These are phyloP conservation scores for Habrosyne pyritoides DNA, from an alignment of 2,888 invertebrate genomes.

Conservation along the genomic window DNA sequence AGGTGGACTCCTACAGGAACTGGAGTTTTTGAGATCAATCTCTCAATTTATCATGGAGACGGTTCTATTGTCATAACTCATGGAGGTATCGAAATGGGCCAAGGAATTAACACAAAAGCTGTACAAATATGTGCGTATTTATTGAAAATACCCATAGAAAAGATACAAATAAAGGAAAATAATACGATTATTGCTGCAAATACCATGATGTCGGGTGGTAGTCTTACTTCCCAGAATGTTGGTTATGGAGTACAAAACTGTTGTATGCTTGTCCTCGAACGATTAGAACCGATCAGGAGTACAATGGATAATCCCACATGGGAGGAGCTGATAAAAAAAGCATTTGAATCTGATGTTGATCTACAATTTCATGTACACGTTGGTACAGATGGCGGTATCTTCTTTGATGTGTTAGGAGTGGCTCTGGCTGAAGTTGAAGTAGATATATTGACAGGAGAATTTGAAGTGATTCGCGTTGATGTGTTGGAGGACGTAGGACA, in stretches of 20 bases:
- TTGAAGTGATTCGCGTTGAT: slow-evolving; percentile 84
- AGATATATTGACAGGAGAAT: slow-evolving; percentile 88
- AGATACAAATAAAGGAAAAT: slow-evolving; percentile 85
- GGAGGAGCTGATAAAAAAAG: slow-evolving; percentile 74
- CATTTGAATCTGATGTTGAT: slow-evolving; percentile 53
- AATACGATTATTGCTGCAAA: slow-evolving; percentile 86
- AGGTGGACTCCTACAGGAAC: slow-evolving; percentile 75
- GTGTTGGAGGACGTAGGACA: slow-evolving; percentile 86
- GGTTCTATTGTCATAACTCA: slow-evolving; percentile 85
- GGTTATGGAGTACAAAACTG: slow-evolving; percentile 78
- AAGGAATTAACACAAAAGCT: slow-evolving; percentile 88
- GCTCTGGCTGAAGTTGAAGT: slow-evolving; percentile 86
- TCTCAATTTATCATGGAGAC: slow-evolving; percentile 86
- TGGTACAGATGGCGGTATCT: slow-evolving; percentile 30
- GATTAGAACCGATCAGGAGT: slow-evolving; percentile 68
- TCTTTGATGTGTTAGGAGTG: slow-evolving; percentile 76
- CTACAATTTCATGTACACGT: slow-evolving; percentile 52
- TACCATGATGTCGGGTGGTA: slow-evolving; percentile 85
- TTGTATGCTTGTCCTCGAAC: slow-evolving; percentile 70
- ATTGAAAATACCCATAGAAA: slow-evolving; percentile 84
- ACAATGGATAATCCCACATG: slow-evolving; percentile 67
- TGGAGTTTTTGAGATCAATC: slow-evolving; percentile 66
- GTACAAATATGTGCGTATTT: slow-evolving; percentile 86
- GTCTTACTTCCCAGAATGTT: slow-evolving; percentile 86
- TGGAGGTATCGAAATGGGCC: slow-evolving; percentile 87